Evolutionary conservation across 2,797 vertebrate genomes (phyloP), one percentile per base, ranked within the genome.

Genomic region (Enteromius unitaeniatus): DNA sequence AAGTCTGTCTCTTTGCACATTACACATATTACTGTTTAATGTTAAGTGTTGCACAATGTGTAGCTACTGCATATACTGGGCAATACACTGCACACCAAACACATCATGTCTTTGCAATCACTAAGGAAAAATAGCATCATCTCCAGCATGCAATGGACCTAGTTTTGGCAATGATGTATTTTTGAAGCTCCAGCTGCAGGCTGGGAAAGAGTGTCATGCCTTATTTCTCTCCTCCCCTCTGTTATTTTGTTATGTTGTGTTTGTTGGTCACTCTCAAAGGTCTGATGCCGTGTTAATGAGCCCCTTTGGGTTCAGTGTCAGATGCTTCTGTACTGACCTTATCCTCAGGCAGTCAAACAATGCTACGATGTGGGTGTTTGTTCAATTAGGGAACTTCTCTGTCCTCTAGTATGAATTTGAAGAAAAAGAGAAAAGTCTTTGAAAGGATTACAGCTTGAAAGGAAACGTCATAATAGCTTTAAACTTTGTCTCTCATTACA

Each of bases 281-380:
- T 70, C 31, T 23, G 51, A 62, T 23, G 11, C 51, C 34, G 37
- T 80, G 23, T 70, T 92, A 93, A 93, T 90, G 83, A 93, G 88
- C 55, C 84, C 85, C 87, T 85, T 28, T 78, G 70, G 85, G 84
- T 78, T 60, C 81, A 47, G 47, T 82, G 85, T 86, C 73, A 84
- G 75, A 42, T 65, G 28, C 85, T 83, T 74, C 19, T 28, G 78
- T 83, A 42, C 53, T 69, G 8, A 49, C 81, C 67, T 64, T 60
- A 76, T 72, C 83, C 77, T 64, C 19, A 62, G 65, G 82, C 74
- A 47, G 42, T 62, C 13, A 74, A 79, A 86, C 77, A 70, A 9
- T 62, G 76, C 45, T 68, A 37, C 64, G 11, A 6, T 28, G 55
- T 53, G n/a, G 28, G 73, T 62, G n/a, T 78, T 31, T 60, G 23